These are phyloP conservation scores for Upupa epops DNA, from an alignment of 2,113 vertebrate genomes.

Conservation along the genomic window DNA sequence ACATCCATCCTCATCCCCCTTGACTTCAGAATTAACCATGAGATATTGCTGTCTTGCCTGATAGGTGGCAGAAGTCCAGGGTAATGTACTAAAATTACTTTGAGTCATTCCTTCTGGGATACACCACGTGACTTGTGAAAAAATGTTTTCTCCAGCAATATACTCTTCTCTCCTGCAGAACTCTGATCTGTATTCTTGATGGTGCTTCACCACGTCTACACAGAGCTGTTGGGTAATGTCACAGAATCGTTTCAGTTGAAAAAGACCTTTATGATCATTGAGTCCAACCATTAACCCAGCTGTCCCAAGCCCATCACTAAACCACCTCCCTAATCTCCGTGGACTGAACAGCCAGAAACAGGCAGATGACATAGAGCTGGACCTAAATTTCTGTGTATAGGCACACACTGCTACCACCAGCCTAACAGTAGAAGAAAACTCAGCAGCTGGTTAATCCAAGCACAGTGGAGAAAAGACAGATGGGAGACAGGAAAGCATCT, in stretches of 20 bases:
- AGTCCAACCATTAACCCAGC: too few species aligned
- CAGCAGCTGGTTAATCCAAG: neutral
- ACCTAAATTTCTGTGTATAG: neutral
- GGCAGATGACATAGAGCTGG: neutral
- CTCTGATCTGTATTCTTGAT: neutral
- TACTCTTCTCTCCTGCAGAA: neutral
- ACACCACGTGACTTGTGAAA: neutral
- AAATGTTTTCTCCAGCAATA: neutral
- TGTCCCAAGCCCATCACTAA: too few species aligned
- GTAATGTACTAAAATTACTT: conserved; percentile 14
- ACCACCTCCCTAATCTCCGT: neutral
- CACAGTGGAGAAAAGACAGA: neutral
- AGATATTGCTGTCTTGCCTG: conserved; percentile 7
- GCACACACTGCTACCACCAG: neutral
- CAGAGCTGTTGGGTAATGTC: neutral
- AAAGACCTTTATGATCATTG: too few species aligned
- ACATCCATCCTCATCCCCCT: conserved; percentile 53
- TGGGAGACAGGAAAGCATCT: neutral
- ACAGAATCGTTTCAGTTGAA: too few species aligned
- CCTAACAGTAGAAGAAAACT: neutral
- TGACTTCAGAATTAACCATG: conserved; percentile 40
- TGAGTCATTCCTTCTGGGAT: neutral
- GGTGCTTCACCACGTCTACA: neutral
- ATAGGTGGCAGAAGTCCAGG: conserved; percentile 30
- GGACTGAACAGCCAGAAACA: neutral